Percentiles rank a stretch among this genome's conserved stretches.
phyloP scores from a whole-genome alignment of 92 coral and sea anemone species.

The Blastomussa wellsi region DNA sequence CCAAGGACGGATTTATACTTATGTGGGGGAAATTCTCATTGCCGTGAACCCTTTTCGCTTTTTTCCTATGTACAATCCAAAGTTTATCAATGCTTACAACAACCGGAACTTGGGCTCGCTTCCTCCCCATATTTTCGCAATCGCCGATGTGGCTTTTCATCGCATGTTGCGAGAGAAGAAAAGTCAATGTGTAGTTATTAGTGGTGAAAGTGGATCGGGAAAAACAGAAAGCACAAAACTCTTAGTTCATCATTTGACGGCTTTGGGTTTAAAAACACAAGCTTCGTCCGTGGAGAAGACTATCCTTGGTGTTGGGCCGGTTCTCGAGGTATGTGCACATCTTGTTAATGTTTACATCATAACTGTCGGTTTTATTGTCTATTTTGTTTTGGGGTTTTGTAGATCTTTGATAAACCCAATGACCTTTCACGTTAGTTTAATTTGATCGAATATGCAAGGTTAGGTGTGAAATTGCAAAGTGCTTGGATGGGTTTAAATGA shows the following conservation, averaged over 20 bases:
- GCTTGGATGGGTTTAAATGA: background rate
- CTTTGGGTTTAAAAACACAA: slow-evolving; percentile 87
- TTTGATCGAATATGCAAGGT: background rate
- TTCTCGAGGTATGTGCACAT: slow-evolving; percentile 82
- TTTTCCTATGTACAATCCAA: slow-evolving; percentile 99
- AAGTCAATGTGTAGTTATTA: slow-evolving; percentile 95
- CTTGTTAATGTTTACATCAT: background rate
- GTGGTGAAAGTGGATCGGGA: slow-evolving; percentile 99
- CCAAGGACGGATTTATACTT: slow-evolving; percentile 91
- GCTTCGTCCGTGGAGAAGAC: slow-evolving; percentile 96
- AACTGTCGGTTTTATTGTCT: background rate
- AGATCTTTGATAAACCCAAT: background rate
- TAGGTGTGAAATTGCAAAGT: background rate
- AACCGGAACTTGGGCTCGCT: slow-evolving; percentile 89
- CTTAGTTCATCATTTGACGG: slow-evolving; percentile 94
- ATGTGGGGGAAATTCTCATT: slow-evolving; percentile 95
- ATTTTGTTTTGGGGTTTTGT: slow-evolving; percentile 6
- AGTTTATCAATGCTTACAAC: slow-evolving; percentile 86
- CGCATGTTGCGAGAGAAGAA: slow-evolving; percentile 92
- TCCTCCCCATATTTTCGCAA: slow-evolving; percentile 97
- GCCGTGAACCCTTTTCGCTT: slow-evolving; percentile 97
- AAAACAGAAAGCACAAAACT: slow-evolving; percentile 98
- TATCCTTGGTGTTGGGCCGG: slow-evolving; percentile 97
- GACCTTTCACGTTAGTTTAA: background rate
- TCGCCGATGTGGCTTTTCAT: slow-evolving; percentile 96